These are phyloP conservation scores for Ectemnius continuus DNA, from an alignment of 2,888 invertebrate species.

Conservation along the genomic window DNA sequence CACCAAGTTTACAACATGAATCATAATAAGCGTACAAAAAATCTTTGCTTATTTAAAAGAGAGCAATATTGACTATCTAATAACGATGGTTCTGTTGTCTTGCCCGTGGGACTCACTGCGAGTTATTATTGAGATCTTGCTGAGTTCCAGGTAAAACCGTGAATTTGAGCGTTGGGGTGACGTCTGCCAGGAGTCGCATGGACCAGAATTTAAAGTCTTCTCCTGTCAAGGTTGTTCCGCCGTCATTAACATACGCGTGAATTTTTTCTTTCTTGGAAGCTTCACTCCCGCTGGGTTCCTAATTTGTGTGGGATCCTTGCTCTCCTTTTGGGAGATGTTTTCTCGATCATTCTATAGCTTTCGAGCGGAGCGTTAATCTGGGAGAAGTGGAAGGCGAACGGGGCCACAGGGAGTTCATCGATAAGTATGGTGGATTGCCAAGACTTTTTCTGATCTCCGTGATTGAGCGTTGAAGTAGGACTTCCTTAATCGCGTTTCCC, in stretches of 20 bases:
- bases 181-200: neutral
- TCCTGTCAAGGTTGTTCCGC: neutral
- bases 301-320: neutral
- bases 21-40: no score
- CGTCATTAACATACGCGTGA: conserved; percentile 1
- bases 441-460: no score
- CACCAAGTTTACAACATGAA: no score
- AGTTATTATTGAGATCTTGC: neutral
- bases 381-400: no score
- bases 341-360: neutral
- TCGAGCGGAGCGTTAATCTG: no score
- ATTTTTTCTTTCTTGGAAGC: neutral
- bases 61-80: no score
- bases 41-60: no score
- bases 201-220: neutral
- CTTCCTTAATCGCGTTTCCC: conserved; percentile 1
- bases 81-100: neutral
- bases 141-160: neutral
- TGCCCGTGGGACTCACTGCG: neutral
- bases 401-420: no score
- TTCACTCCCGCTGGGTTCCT: no score
- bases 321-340: neutral
- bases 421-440: no score
- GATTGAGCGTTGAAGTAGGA: neutral
- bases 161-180: neutral